Evolutionary conservation across 2,113 vertebrate species (phyloP), one percentile per base, ranked within the genome.

Genomic region (Arenaria interpres): DNA sequence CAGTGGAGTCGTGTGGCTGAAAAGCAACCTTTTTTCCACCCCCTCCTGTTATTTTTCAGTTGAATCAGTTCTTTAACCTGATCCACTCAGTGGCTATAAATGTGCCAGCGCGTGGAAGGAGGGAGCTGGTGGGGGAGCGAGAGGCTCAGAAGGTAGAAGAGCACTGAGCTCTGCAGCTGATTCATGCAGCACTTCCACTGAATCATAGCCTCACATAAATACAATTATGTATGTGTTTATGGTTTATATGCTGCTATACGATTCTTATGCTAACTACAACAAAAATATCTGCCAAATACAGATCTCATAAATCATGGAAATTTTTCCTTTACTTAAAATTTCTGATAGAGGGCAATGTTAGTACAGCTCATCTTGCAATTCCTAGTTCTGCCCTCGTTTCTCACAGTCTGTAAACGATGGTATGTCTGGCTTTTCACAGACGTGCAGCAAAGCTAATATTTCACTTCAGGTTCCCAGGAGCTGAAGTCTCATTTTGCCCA

Each of bases 331-430:
- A 37, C 94, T 93, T 87, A 83, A 57, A 72, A 89, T 51, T 90
- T 93, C 88, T 96, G 96, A 18, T 95, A 95, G 95, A 95, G 94
- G 95, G 97, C 94, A 96, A 95, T 95, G 62, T 97, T 94, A 85
- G 94, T 50, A 85, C 96, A 82, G 62, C 19, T 94, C 53, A 82
- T 94, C 35, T 46, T 43, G 37, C 43, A 45, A n/a, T 69, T 73
- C 60, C 87, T 37, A 13, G 14, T 37, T 50, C 64, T 85, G 68
- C 66, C 66, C 73, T 87, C 8, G 0, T 95, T 96, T 91, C 78
- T 89, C 66, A 45, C 39, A 82, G 87, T 16, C 51, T 41, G 2
- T 43, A 56, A 93, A 75, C 0, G 9, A 54, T 46, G 50, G 54
- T 69, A 63, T 71, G 86, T 33, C 45, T 89, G 86, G 60, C 69